phyloP scores from a whole-genome alignment of 2,113 vertebrate species.

The Salminus brasiliensis region DNA sequence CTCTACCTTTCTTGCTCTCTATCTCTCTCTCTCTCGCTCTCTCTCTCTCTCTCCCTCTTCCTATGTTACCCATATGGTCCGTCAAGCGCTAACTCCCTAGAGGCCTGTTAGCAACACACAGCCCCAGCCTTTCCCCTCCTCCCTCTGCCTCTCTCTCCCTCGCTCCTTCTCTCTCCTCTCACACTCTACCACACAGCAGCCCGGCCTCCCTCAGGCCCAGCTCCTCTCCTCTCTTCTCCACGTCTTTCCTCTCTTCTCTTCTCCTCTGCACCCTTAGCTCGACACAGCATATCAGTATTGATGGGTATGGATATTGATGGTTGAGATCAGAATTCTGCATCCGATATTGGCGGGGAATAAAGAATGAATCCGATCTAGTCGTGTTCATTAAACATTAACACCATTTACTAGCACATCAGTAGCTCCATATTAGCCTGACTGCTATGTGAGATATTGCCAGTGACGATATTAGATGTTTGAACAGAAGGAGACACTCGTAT shows the following conservation, averaged over 20 bases:
- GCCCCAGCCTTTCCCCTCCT: conserved; percentile 83
- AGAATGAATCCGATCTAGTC: too few species aligned
- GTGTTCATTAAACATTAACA: too few species aligned
- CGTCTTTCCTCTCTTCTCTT: neutral
- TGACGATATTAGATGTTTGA: too few species aligned
- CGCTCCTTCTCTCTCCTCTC: conserved; percentile 57
- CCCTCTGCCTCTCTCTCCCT: conserved; percentile 58
- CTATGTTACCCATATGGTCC: conserved; percentile 96
- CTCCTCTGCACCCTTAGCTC: conserved; percentile 14
- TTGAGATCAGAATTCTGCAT: too few species aligned
- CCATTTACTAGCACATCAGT: too few species aligned
- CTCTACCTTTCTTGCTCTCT: conserved; percentile 26
- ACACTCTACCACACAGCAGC: conserved; percentile 49
- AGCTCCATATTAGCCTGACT: too few species aligned
- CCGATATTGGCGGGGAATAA: too few species aligned
- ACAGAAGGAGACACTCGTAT: too few species aligned
- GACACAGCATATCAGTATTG: too few species aligned
- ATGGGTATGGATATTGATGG: too few species aligned
- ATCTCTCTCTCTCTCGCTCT: conserved; percentile 69
- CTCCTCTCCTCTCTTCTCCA: neutral
- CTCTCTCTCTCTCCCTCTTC: conserved; percentile 78
- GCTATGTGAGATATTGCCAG: too few species aligned
- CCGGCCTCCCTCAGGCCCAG: conserved; percentile 11
- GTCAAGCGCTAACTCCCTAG: conserved; percentile 86
- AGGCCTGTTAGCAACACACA: conserved; percentile 94